Evolutionary conservation across 2,888 invertebrate species (phyloP).

Genomic region (Melipona beecheii): DNA sequence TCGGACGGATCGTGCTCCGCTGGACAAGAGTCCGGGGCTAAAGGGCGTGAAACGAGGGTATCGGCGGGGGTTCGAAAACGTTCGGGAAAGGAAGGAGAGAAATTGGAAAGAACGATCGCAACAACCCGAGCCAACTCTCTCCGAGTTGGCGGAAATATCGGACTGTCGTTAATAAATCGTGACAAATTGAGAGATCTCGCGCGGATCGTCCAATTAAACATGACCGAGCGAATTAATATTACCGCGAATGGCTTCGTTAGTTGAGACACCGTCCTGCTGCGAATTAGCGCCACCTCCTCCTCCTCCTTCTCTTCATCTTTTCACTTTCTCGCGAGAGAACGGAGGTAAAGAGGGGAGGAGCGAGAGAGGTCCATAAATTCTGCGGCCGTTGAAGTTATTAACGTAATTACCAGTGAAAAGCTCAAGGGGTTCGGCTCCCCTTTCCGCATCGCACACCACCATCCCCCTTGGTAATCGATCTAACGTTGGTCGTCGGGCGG

Average conservation of each 20-base stretch:
- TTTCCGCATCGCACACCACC: background rate
- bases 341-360: background rate
- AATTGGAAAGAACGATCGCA: background rate
- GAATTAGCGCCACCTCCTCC: conserved; percentile 20
- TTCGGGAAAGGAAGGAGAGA: background rate
- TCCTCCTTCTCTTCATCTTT: background rate
- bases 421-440: conserved; percentile 3
- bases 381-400: conserved; percentile 54
- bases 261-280: conserved; percentile 21
- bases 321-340: conserved; percentile 5
- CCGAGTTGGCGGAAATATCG: background rate
- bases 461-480: conserved; percentile 52
- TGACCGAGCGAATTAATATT: conserved; percentile 36
- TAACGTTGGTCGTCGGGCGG: conserved; percentile 32
- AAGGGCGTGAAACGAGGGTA: background rate
- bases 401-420: conserved; percentile 60
- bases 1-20: background rate
- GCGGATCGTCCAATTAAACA: conserved; percentile 31
- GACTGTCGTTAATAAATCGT: conserved; percentile 26
- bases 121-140: background rate
- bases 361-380: conserved; percentile 46
- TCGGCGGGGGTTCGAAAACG: background rate
- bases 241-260: conserved; percentile 42
- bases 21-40: background rate
- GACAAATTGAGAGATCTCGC: conserved; percentile 22